These are phyloP conservation scores for Tribolium freemani DNA, from an alignment of 2,888 invertebrate genomes.

Conservation along the genomic window DNA sequence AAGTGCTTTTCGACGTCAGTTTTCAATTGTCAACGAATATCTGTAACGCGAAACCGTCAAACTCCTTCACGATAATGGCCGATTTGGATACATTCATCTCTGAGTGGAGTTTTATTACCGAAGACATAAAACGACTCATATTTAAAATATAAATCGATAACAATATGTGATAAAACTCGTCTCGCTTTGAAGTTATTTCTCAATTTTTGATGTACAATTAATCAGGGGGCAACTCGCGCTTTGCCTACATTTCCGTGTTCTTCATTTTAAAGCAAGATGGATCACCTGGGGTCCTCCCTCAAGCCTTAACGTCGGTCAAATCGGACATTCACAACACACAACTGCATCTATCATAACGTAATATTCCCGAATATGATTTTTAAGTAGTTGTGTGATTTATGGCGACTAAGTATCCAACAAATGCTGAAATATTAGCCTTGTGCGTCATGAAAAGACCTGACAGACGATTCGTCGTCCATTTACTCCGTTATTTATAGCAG, in stretches of 20 bases:
- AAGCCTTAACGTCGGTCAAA: conserved; percentile 7
- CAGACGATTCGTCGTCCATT: conserved; percentile 41
- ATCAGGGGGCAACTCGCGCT: too few species aligned
- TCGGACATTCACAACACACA: conserved; percentile 33
- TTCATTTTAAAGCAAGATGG: conserved; percentile 34
- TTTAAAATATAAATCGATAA: too few species aligned
- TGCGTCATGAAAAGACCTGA: conserved; percentile 30
- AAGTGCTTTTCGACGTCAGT: too few species aligned
- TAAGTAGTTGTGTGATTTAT: conserved; percentile 40
- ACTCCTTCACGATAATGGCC: too few species aligned
- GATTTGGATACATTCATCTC: too few species aligned
- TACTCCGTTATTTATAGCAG: conserved; percentile 36
- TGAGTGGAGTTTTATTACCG: too few species aligned
- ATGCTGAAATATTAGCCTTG: conserved; percentile 38
- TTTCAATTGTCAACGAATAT: too few species aligned
- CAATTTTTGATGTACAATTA: too few species aligned
- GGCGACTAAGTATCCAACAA: conserved; percentile 36
- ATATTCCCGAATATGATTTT: conserved; percentile 36
- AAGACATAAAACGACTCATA: too few species aligned
- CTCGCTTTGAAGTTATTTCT: too few species aligned
- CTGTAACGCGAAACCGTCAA: too few species aligned
- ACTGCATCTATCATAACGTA: conserved; percentile 32
- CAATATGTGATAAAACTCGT: too few species aligned
- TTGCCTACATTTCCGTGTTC: background rate
- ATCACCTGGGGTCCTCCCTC: conserved; percentile 12